These are phyloP conservation scores for Saturnia pavonia DNA, from an alignment of 2,888 invertebrate genomes.

Conservation along the genomic window DNA sequence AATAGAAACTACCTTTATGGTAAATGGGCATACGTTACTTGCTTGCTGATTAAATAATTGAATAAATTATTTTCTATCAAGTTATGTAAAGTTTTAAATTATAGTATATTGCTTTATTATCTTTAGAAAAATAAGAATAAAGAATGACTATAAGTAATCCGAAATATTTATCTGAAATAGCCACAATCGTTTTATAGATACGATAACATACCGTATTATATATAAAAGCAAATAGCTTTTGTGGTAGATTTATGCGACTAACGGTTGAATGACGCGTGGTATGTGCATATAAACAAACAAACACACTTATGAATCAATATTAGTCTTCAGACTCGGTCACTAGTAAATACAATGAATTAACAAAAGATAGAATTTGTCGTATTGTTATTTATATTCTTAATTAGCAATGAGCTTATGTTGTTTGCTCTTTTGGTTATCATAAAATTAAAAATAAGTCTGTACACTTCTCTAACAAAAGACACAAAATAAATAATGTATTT, in stretches of 20 bases:
- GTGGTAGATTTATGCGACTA: conserved; percentile 8
- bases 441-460: not conserved
- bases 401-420: conserved; percentile 13
- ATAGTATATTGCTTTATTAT: no score
- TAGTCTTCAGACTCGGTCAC: conserved; percentile 11
- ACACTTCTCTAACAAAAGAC: not conserved
- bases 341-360: conserved; percentile 12
- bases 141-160: no score
- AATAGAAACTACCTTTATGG: no score
- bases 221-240: conserved; percentile 9
- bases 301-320: conserved; percentile 20
- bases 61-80: no score
- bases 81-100: no score
- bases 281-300: conserved; percentile 1
- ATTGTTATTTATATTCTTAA: conserved; percentile 14
- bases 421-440: not conserved
- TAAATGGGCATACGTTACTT: no score
- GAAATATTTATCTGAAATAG: not conserved
- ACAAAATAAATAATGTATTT: not conserved
- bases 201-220: not conserved
- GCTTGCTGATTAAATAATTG: no score
- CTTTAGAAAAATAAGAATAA: no score
- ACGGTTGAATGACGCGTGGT: conserved; percentile 20
- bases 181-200: not conserved
- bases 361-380: not conserved